phyloP scores from a whole-genome alignment of 2,113 vertebrate species.

The Procavia capensis region DNA sequence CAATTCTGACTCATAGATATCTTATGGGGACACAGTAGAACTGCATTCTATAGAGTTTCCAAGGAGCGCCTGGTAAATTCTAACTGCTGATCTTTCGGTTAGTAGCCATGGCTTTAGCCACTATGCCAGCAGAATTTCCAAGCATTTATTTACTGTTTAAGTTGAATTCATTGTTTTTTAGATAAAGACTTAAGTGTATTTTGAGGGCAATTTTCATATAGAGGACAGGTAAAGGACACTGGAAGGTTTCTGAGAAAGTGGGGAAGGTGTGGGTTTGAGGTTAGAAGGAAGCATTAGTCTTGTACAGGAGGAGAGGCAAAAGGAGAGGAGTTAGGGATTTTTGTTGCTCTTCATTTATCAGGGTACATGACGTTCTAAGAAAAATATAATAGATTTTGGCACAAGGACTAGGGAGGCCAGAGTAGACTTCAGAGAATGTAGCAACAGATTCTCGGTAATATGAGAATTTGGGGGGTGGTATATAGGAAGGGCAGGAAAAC shows the following conservation, averaged over 20 bases:
- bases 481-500: background rate
- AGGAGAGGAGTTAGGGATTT: background rate
- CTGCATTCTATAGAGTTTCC: too few species aligned
- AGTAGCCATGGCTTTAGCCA: too few species aligned
- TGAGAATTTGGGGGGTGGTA: background rate
- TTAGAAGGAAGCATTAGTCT: background rate
- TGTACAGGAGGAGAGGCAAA: background rate
- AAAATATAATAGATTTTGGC: background rate
- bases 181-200: background rate
- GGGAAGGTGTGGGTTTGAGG: background rate
- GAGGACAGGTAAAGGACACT: background rate
- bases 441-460: background rate
- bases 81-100: too few species aligned
- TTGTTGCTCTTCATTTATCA: background rate
- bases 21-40: too few species aligned
- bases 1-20: too few species aligned
- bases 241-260: slow-evolving; percentile 3
- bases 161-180: background rate
- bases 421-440: background rate
- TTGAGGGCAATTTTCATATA: background rate
- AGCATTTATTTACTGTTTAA: background rate
- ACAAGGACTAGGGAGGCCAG: background rate
- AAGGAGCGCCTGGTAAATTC: too few species aligned
- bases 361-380: background rate
- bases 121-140: too few species aligned